Conservation (phyloP, 1,140 invertebrate genomes). For the Pseudomyrmex pallidus region DNA sequence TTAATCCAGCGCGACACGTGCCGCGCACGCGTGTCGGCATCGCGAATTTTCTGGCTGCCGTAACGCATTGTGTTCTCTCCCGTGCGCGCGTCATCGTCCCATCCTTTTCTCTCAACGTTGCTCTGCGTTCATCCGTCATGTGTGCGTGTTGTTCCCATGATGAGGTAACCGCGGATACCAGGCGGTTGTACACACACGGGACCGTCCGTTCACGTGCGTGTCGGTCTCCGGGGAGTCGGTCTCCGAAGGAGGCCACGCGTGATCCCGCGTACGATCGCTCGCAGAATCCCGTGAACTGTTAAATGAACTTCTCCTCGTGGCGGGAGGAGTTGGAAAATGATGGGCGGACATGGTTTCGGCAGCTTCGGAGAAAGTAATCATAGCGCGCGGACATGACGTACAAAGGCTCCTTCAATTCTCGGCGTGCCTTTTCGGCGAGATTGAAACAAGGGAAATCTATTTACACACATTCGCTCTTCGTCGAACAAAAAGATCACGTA, state of each 20-base stretch:
- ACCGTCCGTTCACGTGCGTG: neutral
- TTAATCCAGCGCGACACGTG: conserved; percentile 59
- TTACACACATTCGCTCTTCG: neutral
- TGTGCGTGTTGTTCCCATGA: conserved; percentile 56
- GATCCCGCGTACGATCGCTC: conserved; percentile 11
- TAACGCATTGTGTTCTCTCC: conserved; percentile 28
- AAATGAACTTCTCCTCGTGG: conserved; percentile 42
- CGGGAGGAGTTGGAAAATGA: neutral
- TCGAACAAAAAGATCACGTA: too few relatives aligned
- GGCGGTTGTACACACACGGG: conserved; percentile 16
- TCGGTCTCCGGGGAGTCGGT: conserved; percentile 42
- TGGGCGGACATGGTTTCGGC: conserved; percentile 26
- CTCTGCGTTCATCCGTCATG: conserved; percentile 6
- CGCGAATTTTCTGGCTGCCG: conserved; percentile 59
- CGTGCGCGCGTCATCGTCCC: neutral
- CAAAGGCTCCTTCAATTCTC: neutral
- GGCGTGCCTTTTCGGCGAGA: neutral
- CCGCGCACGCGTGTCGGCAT: conserved; percentile 54
- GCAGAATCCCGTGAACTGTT: conserved; percentile 53
- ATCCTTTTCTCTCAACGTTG: neutral
- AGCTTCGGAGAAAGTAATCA: conserved; percentile 54
- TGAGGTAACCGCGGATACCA: conserved; percentile 47
- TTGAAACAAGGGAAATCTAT: neutral
- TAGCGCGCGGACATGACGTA: neutral
- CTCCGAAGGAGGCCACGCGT: conserved; percentile 24